Base-by-base conservation (phyloP, 2,797 vertebrate genomes). In the Hydrolagus colliei region DNA sequence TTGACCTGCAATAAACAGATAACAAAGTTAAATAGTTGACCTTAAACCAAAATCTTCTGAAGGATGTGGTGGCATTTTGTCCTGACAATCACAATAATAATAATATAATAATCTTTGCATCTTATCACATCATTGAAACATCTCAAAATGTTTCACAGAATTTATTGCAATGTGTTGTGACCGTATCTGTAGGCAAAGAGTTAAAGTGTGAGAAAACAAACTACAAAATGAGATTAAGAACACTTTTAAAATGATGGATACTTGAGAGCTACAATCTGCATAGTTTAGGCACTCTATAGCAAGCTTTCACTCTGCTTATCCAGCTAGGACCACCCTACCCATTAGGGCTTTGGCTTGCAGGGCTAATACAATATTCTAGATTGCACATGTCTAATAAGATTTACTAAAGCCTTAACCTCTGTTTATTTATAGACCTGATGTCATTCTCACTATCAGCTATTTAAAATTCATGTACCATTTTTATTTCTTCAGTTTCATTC, bases 1-100 rank as follows among this genome's bases (percentile, higher is more conserved):
- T n/a, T 84, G 9, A n/a, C 4, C 79, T 84, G 32, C 18, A 84
- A 82, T 27, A 84, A 10, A 71, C 32, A 84, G 52, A 84, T 20
- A 2, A 18, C 3, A 84, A 71, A 10, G 75, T 41, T 84, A 20
- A 84, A 18, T 20, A 63, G 71, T 41, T 4, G 67, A 9, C 20
- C 79, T 71, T 11, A 41, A 35, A 20, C 62, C 32, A 82, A 16
- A 35, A 1, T 14, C 16, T 16, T 20, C 14, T 65, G 68, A 32
- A 71, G 20, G 9, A 63, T 32, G 68, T 41, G 18, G 16, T 9
- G 35, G 9, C 16, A 76, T 20, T 11, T 68, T 52, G 18, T 32
- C 35, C 10, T 71, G 27, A 35, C 6, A 61, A 78, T 78, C 27
- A 73, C 16, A 73, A 41, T 62, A 41, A 78, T 22, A 72, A 41